Evolutionary conservation across 2,888 invertebrate species (phyloP).

Genomic region (Nudaria mundana): DNA sequence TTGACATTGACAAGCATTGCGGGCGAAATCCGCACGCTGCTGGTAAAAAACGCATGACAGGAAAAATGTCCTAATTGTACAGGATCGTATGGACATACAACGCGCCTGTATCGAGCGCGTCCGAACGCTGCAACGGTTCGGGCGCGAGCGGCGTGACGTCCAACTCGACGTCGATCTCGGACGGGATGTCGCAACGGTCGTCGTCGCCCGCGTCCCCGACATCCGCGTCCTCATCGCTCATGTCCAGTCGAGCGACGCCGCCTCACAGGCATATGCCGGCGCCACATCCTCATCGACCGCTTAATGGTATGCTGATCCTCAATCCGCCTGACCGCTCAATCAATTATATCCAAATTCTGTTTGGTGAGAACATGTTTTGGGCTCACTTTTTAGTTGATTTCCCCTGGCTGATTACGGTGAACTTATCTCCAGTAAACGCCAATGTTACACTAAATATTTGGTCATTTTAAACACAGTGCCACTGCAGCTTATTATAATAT

Average conservation of each 20-base stretch:
- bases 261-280: constrained; percentile 45
- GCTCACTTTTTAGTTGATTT: too few relatives aligned
- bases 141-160: constrained; percentile 80
- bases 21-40: too few relatives aligned
- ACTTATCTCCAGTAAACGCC: too few relatives aligned
- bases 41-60: too few relatives aligned
- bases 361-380: too few relatives aligned
- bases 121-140: constrained; percentile 81
- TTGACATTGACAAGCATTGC: too few relatives aligned
- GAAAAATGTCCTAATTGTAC: constrained; percentile 18
- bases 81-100: constrained; percentile 96
- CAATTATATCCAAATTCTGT: too few relatives aligned
- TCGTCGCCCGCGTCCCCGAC: constrained; percentile 91
- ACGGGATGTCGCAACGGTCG: constrained; percentile 80
- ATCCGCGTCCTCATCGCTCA: constrained; percentile 92
- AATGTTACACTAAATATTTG: too few relatives aligned
- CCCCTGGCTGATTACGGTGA: too few relatives aligned
- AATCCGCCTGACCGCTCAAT: background rate
- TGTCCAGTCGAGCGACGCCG: constrained; percentile 86
- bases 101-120: constrained; percentile 87
- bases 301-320: constrained; percentile 56
- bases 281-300: constrained; percentile 48
- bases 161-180: constrained; percentile 80
- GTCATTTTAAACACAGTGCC: too few relatives aligned
- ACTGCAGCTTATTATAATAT: too few relatives aligned